These are phyloP conservation scores for Steinernema scapterisci DNA, from an alignment of 2,888 invertebrate species.

Conservation along the genomic window DNA sequence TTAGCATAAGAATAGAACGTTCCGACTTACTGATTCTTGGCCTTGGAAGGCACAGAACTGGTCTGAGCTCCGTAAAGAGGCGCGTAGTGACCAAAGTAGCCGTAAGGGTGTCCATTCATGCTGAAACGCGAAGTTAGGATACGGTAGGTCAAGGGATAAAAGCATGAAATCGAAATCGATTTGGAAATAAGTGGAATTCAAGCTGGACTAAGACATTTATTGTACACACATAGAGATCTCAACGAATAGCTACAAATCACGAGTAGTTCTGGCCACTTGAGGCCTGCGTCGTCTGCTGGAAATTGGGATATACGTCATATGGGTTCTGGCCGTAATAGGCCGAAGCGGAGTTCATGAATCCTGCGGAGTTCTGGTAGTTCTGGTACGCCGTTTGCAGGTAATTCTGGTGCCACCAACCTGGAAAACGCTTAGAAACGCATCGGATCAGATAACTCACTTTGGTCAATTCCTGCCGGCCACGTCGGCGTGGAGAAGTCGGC, in stretches of 20 bases:
- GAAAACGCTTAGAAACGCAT: not conserved
- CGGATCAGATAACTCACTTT: not conserved
- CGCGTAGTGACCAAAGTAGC: slow-evolving; percentile 7
- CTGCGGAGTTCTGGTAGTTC: not conserved
- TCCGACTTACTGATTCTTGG: slow-evolving; percentile 3
- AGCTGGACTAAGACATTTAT: slow-evolving; percentile 2
- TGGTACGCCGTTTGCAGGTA: not conserved
- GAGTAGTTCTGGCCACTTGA: not conserved
- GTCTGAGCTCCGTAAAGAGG: not conserved
- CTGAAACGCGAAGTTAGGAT: not conserved
- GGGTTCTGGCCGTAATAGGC: not conserved
- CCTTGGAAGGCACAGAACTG: not conserved
- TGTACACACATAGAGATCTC: slow-evolving; percentile 21
- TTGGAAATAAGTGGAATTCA: not conserved
- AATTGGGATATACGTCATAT: not conserved
- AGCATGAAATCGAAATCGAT: slow-evolving; percentile 25
- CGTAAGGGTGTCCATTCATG: slow-evolving; percentile 1
- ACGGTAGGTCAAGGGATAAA: not conserved
- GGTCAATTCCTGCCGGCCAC: not conserved
- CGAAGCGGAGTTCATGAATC: not conserved
- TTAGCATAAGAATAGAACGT: not conserved
- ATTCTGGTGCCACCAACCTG: not conserved
- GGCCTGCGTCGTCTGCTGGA: not conserved
- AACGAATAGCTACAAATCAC: slow-evolving; percentile 2
- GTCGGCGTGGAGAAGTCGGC: slow-evolving; percentile 2